Evolutionary conservation across 2,888 invertebrate species (phyloP).

Genomic region (Mesochorus sp.): DNA sequence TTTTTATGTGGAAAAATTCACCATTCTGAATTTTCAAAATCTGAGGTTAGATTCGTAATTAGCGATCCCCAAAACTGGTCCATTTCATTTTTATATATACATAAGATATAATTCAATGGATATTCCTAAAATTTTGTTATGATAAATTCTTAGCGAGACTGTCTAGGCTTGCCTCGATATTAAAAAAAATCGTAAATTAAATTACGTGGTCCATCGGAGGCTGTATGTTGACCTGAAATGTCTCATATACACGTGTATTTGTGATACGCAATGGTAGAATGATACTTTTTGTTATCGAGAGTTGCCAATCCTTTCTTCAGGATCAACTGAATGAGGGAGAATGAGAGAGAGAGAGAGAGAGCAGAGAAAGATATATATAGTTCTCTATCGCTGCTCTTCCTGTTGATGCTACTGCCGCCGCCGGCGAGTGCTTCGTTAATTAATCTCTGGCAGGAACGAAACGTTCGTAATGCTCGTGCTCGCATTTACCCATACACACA

Average conservation of each 20-base stretch:
- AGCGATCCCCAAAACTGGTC: too few species aligned
- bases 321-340: slow-evolving; percentile 33
- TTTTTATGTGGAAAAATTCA: too few species aligned
- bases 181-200: neutral
- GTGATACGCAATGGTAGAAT: neutral
- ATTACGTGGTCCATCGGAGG: neutral
- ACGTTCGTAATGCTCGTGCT: slow-evolving; percentile 55
- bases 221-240: neutral
- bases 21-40: too few species aligned
- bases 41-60: too few species aligned
- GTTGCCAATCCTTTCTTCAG: slow-evolving; percentile 61
- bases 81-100: too few species aligned
- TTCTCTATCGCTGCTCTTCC: neutral
- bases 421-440: slow-evolving; percentile 80
- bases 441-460: slow-evolving; percentile 76
- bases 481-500: slow-evolving; percentile 18
- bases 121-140: too few species aligned
- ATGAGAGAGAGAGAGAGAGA: neutral
- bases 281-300: slow-evolving; percentile 33
- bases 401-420: slow-evolving; percentile 55
- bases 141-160: too few species aligned
- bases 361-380: neutral
- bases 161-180: too few species aligned
- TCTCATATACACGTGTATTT: neutral
- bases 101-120: too few species aligned